Evolutionary conservation across 2,888 invertebrate species (phyloP), one percentile per base, ranked within the genome.

Genomic region (Calameuta pallipes): DNA sequence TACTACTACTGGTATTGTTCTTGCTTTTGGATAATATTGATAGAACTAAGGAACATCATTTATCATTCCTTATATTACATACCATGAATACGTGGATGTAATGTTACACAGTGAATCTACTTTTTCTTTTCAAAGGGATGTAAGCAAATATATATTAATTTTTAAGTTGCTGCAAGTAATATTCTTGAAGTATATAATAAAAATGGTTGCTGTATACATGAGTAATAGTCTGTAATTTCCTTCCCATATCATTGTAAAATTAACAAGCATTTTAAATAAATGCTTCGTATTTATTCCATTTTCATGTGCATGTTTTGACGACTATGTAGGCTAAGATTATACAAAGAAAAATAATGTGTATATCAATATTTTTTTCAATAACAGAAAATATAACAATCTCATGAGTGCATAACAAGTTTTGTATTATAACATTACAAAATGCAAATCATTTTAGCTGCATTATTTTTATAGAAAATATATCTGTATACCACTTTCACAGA

Each of bases 11-110:
- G 56, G 75, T 74, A 69, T 78, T 76, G 75, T 78, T 75, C 69
- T 80, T 80, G 76, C 75, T 80, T 76, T 80, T 74, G 68, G 80
- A 76, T 80, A 82, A 83, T 82, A 79, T 80, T 81, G 77, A 70
- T 12, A 15, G 15, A 74, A 35, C 6, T 35, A 74, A n/a, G 74
- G n/a, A 12, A 74, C 23, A 76, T 78, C 56, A 75, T 80, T 75
- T 79, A 83, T 84, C 83, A 84, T 85, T 83, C 81, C 83, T 81
- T 76, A 76, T 83, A 83, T 79, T 84, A 82, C 77, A 41, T 79
- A 82, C 82, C 80, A 82, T 78, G 83, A 80, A 79, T 80, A 78
- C 79, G 80, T 78, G 74, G 78, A 41, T 41, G 41, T 41, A 23
- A 41, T 41, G 23, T 23, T 23, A 41, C 1, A 56, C 9, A 56